Percentiles rank a stretch among this genome's conserved stretches.
phyloP scores from a whole-genome alignment of 2,113 vertebrate species.

The Octodon degus region DNA sequence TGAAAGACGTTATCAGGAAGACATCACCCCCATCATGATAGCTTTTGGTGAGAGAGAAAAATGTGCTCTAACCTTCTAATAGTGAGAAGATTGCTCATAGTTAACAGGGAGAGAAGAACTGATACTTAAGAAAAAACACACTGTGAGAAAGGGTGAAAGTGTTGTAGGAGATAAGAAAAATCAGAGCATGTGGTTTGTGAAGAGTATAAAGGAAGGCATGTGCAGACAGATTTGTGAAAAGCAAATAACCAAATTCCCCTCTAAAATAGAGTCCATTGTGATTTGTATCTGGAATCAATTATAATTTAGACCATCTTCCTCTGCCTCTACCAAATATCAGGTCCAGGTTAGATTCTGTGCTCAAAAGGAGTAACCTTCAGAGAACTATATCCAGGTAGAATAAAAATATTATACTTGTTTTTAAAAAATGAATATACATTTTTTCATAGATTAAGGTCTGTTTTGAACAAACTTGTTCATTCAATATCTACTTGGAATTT shows the following conservation, averaged over 20 bases:
- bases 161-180: neutral
- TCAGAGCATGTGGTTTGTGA: neutral
- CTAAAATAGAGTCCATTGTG: neutral
- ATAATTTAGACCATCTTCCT: neutral
- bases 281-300: neutral
- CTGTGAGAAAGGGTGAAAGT: neutral
- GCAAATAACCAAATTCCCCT: neutral
- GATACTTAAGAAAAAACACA: neutral
- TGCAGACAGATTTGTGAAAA: neutral
- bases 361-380: neutral
- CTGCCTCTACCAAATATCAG: neutral
- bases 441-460: neutral
- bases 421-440: neutral
- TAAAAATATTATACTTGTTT: neutral
- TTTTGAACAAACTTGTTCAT: neutral
- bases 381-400: neutral
- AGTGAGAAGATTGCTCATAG: neutral
- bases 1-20: neutral
- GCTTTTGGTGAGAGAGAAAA: neutral
- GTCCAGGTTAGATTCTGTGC: neutral
- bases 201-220: neutral
- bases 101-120: neutral
- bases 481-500: neutral
- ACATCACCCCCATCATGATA: neutral
- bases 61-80: neutral